Evolutionary conservation across 2,888 invertebrate genomes (phyloP).

Genomic region (Vannuccia rotundouncinata): DNA sequence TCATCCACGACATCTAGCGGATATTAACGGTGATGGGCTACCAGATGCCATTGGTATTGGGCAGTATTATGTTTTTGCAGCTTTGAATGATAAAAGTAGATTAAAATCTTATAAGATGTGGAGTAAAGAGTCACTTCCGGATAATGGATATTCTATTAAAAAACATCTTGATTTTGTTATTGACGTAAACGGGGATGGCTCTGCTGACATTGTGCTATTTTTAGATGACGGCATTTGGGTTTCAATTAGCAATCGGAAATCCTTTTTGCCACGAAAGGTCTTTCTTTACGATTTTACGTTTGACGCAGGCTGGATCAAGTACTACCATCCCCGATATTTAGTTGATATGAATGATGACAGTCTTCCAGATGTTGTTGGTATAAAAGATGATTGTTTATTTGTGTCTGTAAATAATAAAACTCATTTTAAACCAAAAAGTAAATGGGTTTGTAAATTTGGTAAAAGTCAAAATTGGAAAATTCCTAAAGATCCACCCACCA

Average conservation of each 20-base stretch:
- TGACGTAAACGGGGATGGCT: constrained; percentile 39
- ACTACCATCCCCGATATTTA: not conserved
- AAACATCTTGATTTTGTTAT: constrained; percentile 25
- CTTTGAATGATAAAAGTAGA: not conserved
- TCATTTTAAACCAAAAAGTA: not conserved
- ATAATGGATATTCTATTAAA: not conserved
- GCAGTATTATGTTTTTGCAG: constrained; percentile 31
- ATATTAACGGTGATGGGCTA: constrained; percentile 38
- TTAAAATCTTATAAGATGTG: not conserved
- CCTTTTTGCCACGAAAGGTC: not conserved
- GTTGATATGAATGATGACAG: not conserved
- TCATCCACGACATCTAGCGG: constrained; percentile 34
- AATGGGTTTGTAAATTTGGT: not conserved
- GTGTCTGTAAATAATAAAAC: not conserved
- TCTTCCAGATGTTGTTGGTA: not conserved
- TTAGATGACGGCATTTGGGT: constrained; percentile 35
- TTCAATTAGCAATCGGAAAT: constrained; percentile 33
- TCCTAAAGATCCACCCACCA: not conserved
- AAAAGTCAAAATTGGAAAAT: not conserved
- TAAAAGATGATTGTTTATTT: not conserved
- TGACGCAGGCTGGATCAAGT: not conserved
- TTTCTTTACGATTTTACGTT: not conserved
- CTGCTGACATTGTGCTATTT: constrained; percentile 36
- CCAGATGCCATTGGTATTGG: constrained; percentile 35
- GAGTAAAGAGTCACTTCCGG: not conserved